These are phyloP conservation scores for Oryzias curvinotus DNA, from an alignment of 2,113 vertebrate genomes.

Conservation along the genomic window DNA sequence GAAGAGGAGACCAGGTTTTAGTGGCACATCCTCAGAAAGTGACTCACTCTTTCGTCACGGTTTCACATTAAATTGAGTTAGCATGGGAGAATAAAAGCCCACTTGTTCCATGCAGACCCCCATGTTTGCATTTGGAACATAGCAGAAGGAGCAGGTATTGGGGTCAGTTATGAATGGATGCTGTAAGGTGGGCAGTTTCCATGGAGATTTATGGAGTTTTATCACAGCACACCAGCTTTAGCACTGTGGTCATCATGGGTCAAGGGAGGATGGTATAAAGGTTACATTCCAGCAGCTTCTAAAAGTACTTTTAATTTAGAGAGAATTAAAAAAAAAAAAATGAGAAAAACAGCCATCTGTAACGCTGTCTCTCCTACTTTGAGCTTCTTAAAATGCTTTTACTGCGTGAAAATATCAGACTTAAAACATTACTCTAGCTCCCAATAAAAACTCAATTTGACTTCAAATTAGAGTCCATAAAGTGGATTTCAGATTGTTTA, in stretches of 20 bases:
- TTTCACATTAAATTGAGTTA: constrained; percentile 4
- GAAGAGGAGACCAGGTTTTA: constrained; percentile 7
- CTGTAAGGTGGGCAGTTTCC: background rate
- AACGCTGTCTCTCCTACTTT: background rate
- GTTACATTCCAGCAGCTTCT: background rate
- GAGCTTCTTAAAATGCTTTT: background rate
- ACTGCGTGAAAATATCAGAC: background rate
- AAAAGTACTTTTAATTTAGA: background rate
- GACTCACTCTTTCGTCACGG: constrained; percentile 20
- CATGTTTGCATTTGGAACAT: background rate
- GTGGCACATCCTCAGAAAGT: constrained; percentile 2
- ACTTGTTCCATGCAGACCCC: background rate
- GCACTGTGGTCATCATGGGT: background rate
- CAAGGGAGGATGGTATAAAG: background rate
- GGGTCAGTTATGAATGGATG: background rate
- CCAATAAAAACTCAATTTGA: background rate
- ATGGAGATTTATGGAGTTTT: background rate
- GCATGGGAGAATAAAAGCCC: background rate
- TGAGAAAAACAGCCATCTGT: background rate
- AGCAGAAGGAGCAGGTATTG: background rate
- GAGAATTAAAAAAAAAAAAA: background rate
- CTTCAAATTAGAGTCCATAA: background rate
- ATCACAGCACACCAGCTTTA: background rate
- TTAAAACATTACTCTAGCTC: background rate
- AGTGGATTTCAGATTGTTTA: constrained; percentile 5